Evolutionary conservation across 2,113 vertebrate genomes (phyloP).

Genomic region (Phainopepla nitens): DNA sequence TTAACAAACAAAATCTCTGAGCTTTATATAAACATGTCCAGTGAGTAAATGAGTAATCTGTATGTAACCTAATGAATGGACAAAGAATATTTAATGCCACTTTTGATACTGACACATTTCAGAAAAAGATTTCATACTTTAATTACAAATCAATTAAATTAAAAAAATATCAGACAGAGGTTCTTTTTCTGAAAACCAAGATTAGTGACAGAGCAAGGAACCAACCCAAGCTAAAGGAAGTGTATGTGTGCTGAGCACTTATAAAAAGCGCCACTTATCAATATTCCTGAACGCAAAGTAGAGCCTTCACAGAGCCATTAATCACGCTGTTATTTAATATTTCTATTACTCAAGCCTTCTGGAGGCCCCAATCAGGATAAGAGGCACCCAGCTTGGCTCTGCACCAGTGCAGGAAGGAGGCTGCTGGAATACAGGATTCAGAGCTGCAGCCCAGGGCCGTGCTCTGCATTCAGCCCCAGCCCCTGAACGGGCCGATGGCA

Average conservation of each 20-base stretch:
- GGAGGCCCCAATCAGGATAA: constrained; percentile 13
- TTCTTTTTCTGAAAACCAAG: not conserved
- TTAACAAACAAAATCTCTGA: not conserved
- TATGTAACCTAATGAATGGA: not conserved
- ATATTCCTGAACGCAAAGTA: not conserved
- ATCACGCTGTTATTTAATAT: constrained; percentile 28
- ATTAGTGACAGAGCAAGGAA: not conserved
- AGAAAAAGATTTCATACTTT: not conserved
- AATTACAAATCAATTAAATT: not conserved
- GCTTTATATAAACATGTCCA: not conserved
- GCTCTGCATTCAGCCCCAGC: not conserved
- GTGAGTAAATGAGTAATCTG: not conserved
- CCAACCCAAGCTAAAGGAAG: not conserved
- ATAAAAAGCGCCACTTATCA: not conserved
- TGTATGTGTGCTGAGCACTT: not conserved
- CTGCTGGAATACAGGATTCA: not conserved
- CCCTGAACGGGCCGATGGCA: rapidly evolving
- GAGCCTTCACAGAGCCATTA: constrained; percentile 22
- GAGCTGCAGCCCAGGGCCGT: not conserved
- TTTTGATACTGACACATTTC: not conserved
- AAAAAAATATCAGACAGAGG: not conserved
- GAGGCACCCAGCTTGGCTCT: not conserved
- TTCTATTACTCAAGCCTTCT: not conserved
- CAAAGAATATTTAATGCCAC: not conserved
- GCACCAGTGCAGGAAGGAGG: not conserved